phyloP scores from a whole-genome alignment of 2,113 vertebrate genomes.

The Nestor notabilis region DNA sequence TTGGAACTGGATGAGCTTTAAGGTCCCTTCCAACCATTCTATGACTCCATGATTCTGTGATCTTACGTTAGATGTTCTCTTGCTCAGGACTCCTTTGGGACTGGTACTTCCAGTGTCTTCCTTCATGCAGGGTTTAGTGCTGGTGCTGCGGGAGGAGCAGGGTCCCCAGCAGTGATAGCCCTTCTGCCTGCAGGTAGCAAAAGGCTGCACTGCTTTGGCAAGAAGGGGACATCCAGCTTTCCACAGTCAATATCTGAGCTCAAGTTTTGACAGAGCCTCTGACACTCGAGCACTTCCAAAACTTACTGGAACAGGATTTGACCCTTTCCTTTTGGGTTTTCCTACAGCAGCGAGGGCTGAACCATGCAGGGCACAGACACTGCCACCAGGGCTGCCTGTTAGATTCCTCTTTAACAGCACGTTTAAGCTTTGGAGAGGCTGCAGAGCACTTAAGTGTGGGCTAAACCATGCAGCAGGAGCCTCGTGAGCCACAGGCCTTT shows the following conservation, averaged over 20 bases:
- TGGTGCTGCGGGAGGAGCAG: neutral
- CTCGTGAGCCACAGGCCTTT: neutral
- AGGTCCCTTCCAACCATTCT: neutral
- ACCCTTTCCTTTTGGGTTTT: neutral
- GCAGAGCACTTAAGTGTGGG: neutral
- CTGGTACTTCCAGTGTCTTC: neutral
- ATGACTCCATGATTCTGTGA: neutral
- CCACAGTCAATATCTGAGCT: accelerated
- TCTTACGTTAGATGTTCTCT: neutral
- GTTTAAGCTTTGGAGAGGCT: neutral
- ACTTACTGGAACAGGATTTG: neutral
- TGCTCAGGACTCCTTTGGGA: neutral
- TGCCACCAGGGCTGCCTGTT: neutral
- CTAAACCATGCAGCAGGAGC: neutral
- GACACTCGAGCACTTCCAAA: neutral
- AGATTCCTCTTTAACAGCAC: neutral
- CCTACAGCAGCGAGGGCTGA: neutral
- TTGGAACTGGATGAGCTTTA: neutral
- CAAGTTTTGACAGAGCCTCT: neutral
- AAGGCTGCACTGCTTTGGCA: neutral
- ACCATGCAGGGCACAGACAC: neutral
- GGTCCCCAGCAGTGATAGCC: too few relatives aligned
- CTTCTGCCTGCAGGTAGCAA: neutral
- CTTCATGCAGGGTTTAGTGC: neutral
- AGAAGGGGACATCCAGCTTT: neutral